A percentile compares a stretch with the other conserved stretches of the same genome.
Evolutionary conservation across 1,140 invertebrate genomes (phyloP).

Genomic region (Orius insidiosus): DNA sequence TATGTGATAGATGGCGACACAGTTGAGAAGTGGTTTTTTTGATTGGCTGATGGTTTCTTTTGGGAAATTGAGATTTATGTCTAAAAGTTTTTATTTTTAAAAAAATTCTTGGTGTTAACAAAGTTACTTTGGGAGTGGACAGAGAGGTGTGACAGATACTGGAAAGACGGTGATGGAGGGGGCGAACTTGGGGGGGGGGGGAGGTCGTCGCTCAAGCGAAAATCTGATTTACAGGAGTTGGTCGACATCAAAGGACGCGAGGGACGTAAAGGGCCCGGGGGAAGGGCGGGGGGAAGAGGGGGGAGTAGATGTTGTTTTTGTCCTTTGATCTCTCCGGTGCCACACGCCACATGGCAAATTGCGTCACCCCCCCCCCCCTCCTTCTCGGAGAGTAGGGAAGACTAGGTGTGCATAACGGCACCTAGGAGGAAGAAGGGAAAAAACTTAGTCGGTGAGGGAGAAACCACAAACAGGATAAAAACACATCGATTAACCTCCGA

Average conservation of each 20-base stretch:
- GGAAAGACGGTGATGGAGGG: neutral
- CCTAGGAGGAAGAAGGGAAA: neutral
- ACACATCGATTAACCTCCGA: too few species aligned
- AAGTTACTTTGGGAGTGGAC: too few species aligned
- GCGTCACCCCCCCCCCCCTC: constrained; percentile 13
- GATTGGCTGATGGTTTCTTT: too few species aligned
- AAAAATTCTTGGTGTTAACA: too few species aligned
- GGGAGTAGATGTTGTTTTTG: constrained; percentile 14
- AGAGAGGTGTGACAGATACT: too few species aligned
- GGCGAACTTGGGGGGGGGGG: neutral
- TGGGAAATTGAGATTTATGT: too few species aligned
- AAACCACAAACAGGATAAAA: too few species aligned
- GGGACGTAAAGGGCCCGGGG: neutral
- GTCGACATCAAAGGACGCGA: constrained; percentile 9
- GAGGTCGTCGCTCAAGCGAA: constrained; percentile 14
- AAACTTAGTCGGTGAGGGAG: too few species aligned
- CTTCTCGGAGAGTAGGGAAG: neutral
- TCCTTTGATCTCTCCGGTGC: constrained; percentile 16
- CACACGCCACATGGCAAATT: constrained; percentile 13
- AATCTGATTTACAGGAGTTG: constrained; percentile 17
- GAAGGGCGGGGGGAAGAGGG: neutral
- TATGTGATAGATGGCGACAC: too few species aligned
- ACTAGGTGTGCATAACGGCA: constrained; percentile 1
- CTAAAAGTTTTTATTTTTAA: too few species aligned
- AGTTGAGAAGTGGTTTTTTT: too few species aligned